Percentiles rank a stretch among this genome's conserved stretches.
Conservation (phyloP, 2,797 vertebrate species). For the Falco columbarius region DNA sequence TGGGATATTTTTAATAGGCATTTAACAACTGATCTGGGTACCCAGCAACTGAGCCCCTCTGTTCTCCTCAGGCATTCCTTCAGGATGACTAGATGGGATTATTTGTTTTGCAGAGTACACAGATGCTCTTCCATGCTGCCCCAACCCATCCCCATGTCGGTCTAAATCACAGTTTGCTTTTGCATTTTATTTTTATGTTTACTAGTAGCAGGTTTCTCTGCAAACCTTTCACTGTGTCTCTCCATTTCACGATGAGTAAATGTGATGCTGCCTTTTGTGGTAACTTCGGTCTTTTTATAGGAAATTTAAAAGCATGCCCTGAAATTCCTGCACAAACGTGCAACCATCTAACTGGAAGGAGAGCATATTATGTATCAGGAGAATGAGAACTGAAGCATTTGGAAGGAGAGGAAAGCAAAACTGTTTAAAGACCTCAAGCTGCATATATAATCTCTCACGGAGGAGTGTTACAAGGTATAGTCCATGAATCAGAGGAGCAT, state of each 20-base stretch:
- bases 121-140: background rate
- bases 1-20: background rate
- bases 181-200: slow-evolving; percentile 14
- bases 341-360: background rate
- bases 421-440: background rate
- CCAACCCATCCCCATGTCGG: background rate
- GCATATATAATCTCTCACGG: background rate
- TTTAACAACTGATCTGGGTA: background rate
- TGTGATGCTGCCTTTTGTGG: background rate
- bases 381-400: background rate
- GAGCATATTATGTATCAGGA: background rate
- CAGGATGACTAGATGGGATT: background rate
- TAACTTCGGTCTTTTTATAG: background rate
- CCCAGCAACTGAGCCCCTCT: background rate
- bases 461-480: background rate
- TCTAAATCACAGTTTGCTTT: background rate
- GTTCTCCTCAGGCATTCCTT: background rate
- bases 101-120: background rate
- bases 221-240: background rate
- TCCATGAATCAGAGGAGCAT: slow-evolving; percentile 37
- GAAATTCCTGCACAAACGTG: background rate
- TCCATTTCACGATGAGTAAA: background rate
- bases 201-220: background rate
- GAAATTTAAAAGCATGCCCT: background rate
- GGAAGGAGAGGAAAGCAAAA: background rate